Evolutionary conservation across 2,888 invertebrate species (phyloP), one percentile per base, ranked within the genome.

Genomic region (Bugulina stolonifera): DNA sequence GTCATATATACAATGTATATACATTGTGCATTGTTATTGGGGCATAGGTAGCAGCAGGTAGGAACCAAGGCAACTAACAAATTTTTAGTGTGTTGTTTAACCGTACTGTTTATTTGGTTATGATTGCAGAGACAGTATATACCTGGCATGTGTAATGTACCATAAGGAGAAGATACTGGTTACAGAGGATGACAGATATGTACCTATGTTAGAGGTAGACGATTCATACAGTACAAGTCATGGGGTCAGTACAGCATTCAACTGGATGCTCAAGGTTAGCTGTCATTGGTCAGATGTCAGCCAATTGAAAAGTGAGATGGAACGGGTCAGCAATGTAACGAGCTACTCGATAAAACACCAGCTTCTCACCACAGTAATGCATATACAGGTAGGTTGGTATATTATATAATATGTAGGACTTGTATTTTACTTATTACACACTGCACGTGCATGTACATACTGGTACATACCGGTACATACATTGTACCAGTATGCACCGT

Each of bases 171-270:
- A 93, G 83, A 91, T 99, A 71, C 87, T 98, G 79, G 93, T 96
- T 73, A 98, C 98, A 52, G 94, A 94, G 78, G 98, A 98, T 85
- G 98, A 99, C 83, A 27, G 27, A n/a, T 94, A 93, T 84, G 87
- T 98, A 75, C 98, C 98, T 0, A 93, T 96, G 74, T 92, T 98
- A 79, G 96, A 97, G 87, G 92, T 98, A 71, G 97, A 97, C 83
- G 93, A 93, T 35, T 95, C 93, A 83, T 93, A 95, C 64, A 92
- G 80, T 5, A 92, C 93, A 76, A 78, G 78, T 64, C 90, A 96
- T 75, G 10, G 91, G 94, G 83, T 32, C 3, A 43, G 10, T 10
- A 90, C 90, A 74, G 98, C 98, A 85, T 93, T 95, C 84, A 93
- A 97, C 83, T 99, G 98, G 98, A 88, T 98, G 32, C 93, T 98